Evolutionary conservation across 2,113 vertebrate genomes (phyloP), one percentile per base, ranked within the genome.

Genomic region (Geococcyx californianus): DNA sequence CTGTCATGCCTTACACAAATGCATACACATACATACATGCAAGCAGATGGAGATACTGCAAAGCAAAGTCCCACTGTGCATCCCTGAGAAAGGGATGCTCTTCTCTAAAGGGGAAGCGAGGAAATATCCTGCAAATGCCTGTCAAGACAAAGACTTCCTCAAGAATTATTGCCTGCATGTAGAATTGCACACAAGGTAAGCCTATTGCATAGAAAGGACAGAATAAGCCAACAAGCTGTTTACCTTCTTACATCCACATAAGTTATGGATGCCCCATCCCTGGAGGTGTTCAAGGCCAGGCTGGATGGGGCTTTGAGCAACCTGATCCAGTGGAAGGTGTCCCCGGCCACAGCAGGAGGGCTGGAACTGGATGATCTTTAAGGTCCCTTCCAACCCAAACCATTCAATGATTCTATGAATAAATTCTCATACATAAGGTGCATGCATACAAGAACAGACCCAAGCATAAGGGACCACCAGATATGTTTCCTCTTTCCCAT

Each of bases 31-130:
- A 18, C 49, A 9, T 47, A 18, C 36, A 3, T 64, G 84, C 68
- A 36, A 13, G 2, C 66, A 72, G 44, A 89, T 2, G n/a, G 58
- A 76, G 67, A 73, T 3, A 4, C 58, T 36, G 62, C 81, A 36
- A 54, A 94, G 94, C 93, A 93, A 94, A 93, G 91, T 34, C 3
- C 70, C 16, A 62, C 63, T 89, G 78, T 87, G 13, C 16, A 21
- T 25, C 44, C 19, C 38, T 33, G 40, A 94, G 91, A 93, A 69
- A 70, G 42, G 51, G 58, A 73, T 76, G 70, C 73, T 93, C 60
- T 91, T 87, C 87, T 73, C 55, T 59, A 31, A 33, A 42, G n/a
- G 59, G 84, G 69, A 66, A 47, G 60, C 69, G 68, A 91, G 49
- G 52, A 79, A 81, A 84, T 3, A 73, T 3, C 80, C 49, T 81